These are phyloP conservation scores for Apodemia hepburni DNA, from an alignment of 2,888 invertebrate genomes.

Conservation along the genomic window DNA sequence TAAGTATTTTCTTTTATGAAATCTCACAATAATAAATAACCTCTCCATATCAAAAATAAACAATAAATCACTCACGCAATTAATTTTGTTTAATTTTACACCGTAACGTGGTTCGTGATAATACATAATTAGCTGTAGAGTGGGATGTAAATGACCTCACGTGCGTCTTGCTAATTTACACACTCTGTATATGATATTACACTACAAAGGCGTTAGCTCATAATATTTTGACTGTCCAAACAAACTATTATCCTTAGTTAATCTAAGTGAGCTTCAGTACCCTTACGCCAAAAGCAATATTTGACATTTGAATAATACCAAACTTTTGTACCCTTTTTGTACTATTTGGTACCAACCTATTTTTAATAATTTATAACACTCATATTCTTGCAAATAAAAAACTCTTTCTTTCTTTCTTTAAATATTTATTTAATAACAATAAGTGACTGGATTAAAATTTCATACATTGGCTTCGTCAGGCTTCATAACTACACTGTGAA, in stretches of 20 bases:
- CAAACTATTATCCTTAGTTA: neutral
- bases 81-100: constrained; percentile 11
- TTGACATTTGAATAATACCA: too few relatives aligned
- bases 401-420: too few relatives aligned
- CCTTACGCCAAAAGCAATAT: too few relatives aligned
- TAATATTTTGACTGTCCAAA: neutral
- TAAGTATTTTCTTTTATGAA: neutral
- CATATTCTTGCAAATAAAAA: too few relatives aligned
- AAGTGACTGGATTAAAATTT: too few relatives aligned
- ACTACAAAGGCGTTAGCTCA: neutral
- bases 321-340: too few relatives aligned
- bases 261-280: neutral
- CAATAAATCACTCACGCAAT: constrained; percentile 7
- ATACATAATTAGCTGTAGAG: constrained; percentile 12
- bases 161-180: constrained; percentile 11
- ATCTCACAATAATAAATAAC: neutral
- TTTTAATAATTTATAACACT: too few relatives aligned
- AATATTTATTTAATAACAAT: too few relatives aligned
- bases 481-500: too few relatives aligned
- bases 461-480: too few relatives aligned
- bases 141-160: constrained; percentile 11
- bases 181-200: neutral
- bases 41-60: neutral
- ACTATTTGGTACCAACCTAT: too few relatives aligned
- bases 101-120: neutral